Evolutionary conservation across 1,140 invertebrate species (phyloP).

Genomic region (Drosophila kikkawai): DNA sequence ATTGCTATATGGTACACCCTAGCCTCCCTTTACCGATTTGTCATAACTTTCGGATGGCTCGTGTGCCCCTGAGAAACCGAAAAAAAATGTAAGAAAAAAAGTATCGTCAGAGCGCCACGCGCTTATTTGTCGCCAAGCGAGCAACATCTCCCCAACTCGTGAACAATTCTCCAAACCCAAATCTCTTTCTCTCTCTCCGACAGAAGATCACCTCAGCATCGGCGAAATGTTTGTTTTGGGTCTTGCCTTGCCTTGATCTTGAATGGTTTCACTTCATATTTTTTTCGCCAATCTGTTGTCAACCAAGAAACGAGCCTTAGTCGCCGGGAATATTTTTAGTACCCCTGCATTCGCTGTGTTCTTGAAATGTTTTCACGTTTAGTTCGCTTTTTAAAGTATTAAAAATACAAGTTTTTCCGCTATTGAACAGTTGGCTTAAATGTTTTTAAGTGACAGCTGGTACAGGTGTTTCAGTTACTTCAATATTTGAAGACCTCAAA

Average conservation of each 20-base stretch:
- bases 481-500: constrained; percentile 11
- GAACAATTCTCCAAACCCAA: constrained; percentile 31
- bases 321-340: constrained; percentile 70
- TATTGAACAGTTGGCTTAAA: constrained; percentile 7
- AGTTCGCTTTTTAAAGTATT: constrained; percentile 4
- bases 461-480: constrained; percentile 30
- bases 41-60: constrained; percentile 31
- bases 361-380: constrained; percentile 31
- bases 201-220: constrained; percentile 50
- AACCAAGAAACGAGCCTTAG: constrained; percentile 53
- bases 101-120: constrained; percentile 49
- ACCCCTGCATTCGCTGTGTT: constrained; percentile 44
- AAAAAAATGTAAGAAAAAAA: not conserved
- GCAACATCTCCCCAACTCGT: constrained; percentile 26
- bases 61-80: constrained; percentile 26
- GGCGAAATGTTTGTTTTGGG: constrained; percentile 64
- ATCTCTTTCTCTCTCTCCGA: constrained; percentile 12
- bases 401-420: not conserved
- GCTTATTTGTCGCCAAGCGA: constrained; percentile 52
- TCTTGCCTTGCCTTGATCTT: constrained; percentile 75
- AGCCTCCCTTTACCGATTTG: constrained; percentile 19
- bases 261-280: constrained; percentile 54
- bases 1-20: constrained; percentile 38
- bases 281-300: constrained; percentile 68
- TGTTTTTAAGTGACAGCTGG: constrained; percentile 7